Conservation (phyloP, 2,888 invertebrate genomes). For the Cybosia mesomella region DNA sequence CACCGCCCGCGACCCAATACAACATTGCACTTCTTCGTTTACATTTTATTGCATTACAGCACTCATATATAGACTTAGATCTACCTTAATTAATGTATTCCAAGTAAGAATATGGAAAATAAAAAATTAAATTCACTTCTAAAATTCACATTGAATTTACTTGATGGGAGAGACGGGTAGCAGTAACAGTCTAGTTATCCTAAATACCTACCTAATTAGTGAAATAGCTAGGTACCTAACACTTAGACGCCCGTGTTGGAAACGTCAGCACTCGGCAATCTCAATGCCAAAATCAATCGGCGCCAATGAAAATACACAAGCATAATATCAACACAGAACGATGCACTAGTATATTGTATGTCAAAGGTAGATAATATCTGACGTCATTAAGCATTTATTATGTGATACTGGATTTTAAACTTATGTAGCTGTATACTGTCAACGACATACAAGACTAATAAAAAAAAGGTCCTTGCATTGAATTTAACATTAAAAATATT, state of each 20-base stretch:
- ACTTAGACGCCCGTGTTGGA: slow-evolving; percentile 70
- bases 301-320: slow-evolving; percentile 36
- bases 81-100: not conserved
- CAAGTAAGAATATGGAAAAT: not conserved
- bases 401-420: slow-evolving; percentile 10
- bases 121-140: not conserved
- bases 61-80: slow-evolving; percentile 25
- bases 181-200: slow-evolving; percentile 62
- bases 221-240: slow-evolving; percentile 65
- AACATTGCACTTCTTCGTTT: slow-evolving; percentile 64
- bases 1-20: slow-evolving; percentile 52
- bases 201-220: slow-evolving; percentile 80
- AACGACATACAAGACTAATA: not conserved
- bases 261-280: slow-evolving; percentile 57
- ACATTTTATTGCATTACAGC: slow-evolving; percentile 57
- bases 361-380: slow-evolving; percentile 20
- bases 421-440: too few species aligned
- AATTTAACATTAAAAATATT: not conserved
- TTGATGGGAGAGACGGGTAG: slow-evolving; percentile 54
- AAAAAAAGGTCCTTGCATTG: not conserved
- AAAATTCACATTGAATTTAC: slow-evolving; percentile 50
- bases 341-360: slow-evolving; percentile 2
- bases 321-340: not conserved
- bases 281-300: slow-evolving; percentile 33
- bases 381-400: slow-evolving; percentile 41